Percentiles rank a stretch among this genome's conserved stretches.
phyloP scores from a whole-genome alignment of 2,888 invertebrate species.

The Aleiodes leptofemur region DNA sequence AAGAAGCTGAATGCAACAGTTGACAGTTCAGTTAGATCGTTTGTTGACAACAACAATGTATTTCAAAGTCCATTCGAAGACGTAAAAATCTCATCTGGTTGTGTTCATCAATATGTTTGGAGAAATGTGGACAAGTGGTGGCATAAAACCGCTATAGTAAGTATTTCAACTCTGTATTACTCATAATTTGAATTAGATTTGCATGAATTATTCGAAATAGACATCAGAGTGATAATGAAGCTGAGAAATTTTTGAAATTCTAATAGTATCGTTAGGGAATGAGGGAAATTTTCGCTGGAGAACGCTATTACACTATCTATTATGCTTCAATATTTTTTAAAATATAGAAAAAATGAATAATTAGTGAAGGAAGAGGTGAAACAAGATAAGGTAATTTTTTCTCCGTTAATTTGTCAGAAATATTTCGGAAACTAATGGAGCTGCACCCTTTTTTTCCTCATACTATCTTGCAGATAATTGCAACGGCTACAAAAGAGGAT shows the following conservation, averaged over 20 bases:
- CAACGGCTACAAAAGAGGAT: too few relatives aligned
- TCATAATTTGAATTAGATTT: background rate
- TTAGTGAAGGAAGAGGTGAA: too few relatives aligned
- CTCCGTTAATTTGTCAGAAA: too few relatives aligned
- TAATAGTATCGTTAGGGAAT: too few relatives aligned
- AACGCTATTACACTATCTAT: too few relatives aligned
- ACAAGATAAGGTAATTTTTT: too few relatives aligned
- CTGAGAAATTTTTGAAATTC: background rate
- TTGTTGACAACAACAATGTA: slow-evolving; percentile 52
- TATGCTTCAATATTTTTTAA: too few relatives aligned
- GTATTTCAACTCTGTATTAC: background rate
- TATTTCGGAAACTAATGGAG: too few relatives aligned
- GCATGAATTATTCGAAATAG: background rate
- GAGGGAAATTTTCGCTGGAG: too few relatives aligned
- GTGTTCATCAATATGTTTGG: slow-evolving; percentile 80
- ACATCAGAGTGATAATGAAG: background rate
- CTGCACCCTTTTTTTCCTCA: too few relatives aligned
- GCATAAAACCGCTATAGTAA: slow-evolving; percentile 80
- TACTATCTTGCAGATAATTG: too few relatives aligned
- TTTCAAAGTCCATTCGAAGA: slow-evolving; percentile 51
- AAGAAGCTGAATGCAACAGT: background rate
- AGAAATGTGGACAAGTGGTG: slow-evolving; percentile 81
- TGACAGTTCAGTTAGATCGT: background rate
- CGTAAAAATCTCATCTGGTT: slow-evolving; percentile 38
- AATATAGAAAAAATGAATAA: too few relatives aligned